Evolutionary conservation across 30 jellyfish, hydroid and myxozoan genomes (phyloP).

Genomic region (Hydractinia echinata): DNA sequence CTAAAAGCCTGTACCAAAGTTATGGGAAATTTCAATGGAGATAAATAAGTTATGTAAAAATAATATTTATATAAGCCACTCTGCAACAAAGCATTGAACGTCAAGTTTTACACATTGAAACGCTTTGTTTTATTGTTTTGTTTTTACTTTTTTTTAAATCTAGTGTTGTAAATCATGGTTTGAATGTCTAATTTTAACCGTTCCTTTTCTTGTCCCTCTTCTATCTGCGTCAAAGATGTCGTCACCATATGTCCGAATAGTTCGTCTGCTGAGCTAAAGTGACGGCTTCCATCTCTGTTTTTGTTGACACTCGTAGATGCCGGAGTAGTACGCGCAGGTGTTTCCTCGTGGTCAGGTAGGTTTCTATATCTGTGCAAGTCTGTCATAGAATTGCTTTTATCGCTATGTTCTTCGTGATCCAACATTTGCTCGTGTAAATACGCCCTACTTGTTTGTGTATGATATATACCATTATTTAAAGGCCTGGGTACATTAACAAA

Average conservation of each 20-base stretch:
- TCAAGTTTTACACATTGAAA: too few species aligned
- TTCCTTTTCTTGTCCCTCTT: constrained; percentile 78
- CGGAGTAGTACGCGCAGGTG: neutral
- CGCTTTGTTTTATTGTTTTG: too few species aligned
- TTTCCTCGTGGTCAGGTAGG: neutral
- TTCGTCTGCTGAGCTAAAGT: constrained; percentile 51
- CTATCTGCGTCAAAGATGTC: constrained; percentile 48
- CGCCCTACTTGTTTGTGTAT: neutral
- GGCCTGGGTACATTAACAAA: neutral
- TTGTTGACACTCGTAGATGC: constrained; percentile 2
- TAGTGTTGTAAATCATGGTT: constrained; percentile 61
- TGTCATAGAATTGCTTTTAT: neutral
- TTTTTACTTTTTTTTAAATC: constrained; percentile 34
- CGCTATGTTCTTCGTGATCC: neutral
- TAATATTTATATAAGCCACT: too few species aligned
- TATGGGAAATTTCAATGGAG: too few species aligned
- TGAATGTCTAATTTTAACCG: constrained; percentile 70
- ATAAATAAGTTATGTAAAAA: too few species aligned
- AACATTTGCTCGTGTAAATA: neutral
- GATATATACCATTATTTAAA: neutral
- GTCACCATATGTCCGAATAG: constrained; percentile 47
- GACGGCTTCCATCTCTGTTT: neutral
- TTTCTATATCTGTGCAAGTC: neutral
- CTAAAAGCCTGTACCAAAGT: too few species aligned
- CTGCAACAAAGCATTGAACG: too few species aligned